Evolutionary conservation across 2,888 invertebrate species (phyloP), one percentile per base, ranked within the genome.

Genomic region (Cyrtodaria siliqua): DNA sequence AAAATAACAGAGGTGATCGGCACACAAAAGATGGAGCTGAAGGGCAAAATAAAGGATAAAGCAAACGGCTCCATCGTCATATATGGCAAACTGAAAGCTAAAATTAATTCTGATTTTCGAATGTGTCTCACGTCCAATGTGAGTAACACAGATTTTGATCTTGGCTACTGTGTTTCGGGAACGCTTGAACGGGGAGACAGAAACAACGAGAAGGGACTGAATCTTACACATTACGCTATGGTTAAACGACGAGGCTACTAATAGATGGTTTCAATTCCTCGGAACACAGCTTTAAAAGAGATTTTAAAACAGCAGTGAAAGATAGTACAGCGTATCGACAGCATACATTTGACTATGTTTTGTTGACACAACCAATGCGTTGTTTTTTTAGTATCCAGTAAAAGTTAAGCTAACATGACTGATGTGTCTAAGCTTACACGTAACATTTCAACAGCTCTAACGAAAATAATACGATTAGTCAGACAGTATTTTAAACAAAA

Each of bases 81-180:
- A 87, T 95, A 96, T 63, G 97, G 97, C 75, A 96, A 96, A 38
- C 96, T 96, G 93, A 96, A 96, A 90, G 87, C 88, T 42, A 79
- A 61, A 24, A 71, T 78, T 23, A 75, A 70, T 53, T 87, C 88
- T 2, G 91, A 92, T 76, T 92, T 92, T 79, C 82, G 86, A 60
- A 94, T 97, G 92, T 96, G 96, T 93, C 95, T 97, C 91, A 97
- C 96, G 75, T 96, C 96, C 75, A 96, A 96, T 93, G 96, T 97
- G 89, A 96, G 96, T 55, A 95, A 96, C 89, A 96, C 96, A 60
- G 97, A 97, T 94, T 97, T 96, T 94, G 96, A 97, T 93, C 96
- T 96, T 95, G 97, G 97, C 59, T 97, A 97, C 94, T 96, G 96
- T 91, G 96, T 97, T 95, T 97, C 97, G 0, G 97, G 97, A 14